Evolutionary conservation across 1,140 invertebrate genomes (phyloP), one percentile per base, ranked within the genome.

Genomic region (Heliconius nattereri): DNA sequence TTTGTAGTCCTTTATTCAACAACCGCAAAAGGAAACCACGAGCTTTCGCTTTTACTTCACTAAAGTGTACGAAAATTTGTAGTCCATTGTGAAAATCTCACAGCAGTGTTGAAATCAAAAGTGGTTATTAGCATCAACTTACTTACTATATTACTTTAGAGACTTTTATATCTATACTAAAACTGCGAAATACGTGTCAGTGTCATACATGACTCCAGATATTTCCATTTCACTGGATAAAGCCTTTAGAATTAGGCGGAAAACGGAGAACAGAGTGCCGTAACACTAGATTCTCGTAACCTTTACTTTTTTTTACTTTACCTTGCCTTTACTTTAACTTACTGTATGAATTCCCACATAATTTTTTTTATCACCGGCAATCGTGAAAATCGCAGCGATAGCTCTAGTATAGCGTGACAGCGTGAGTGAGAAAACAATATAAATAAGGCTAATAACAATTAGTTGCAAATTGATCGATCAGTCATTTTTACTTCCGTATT

Each of bases 401-500:
- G 3, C 5, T 26, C 57, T 66, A 66, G 16, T 57, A 23, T 23
- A 66, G 9, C 60, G 23, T 66, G 23, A 23, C 11, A 66, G 9
- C 60, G 23, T 66, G 23, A 66, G 26, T 29, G 7, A 66, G 0
- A 66, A 29, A 23, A 76, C 60, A 76, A 76, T 76, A 60, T 60
- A 49, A 76, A 70, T n/a, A 60, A 9, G 26, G 40, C 66, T 70
- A 60, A 60, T 76, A 79, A 54, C 75, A 72, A 76, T 76, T 72
- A 79, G 16, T 23, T 49, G 73, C 45, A 54, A 76, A 72, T 74
- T 72, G 78, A 80, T 80, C 66, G 54, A 80, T 80, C 78, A 35
- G 78, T 72, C 73, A 45, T 80, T 72, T 76, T 75, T 76, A 49
- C 70, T 70, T 76, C 72, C 74, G 66, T 29, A 11, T 66, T 35